A percentile compares a stretch with the other conserved stretches of the same genome.
Evolutionary conservation across 2,113 vertebrate genomes (phyloP).

Genomic region (Gavialis gangeticus): DNA sequence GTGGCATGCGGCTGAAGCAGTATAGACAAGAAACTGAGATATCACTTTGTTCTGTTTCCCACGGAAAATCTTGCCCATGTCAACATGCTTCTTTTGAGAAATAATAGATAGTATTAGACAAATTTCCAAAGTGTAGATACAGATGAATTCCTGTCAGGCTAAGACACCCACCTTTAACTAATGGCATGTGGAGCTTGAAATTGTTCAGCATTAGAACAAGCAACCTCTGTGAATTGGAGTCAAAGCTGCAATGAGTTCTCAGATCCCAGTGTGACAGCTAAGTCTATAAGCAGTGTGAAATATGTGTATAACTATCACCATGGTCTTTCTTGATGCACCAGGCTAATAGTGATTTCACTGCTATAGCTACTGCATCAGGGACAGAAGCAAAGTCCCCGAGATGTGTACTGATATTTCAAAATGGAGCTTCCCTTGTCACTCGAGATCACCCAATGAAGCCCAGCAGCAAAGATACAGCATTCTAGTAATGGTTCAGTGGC

Average conservation of each 20-base stretch:
- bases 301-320: neutral
- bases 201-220: neutral
- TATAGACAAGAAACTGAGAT: neutral
- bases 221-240: neutral
- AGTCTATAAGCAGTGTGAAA: constrained; percentile 5
- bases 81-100: neutral
- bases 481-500: too few species aligned
- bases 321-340: neutral
- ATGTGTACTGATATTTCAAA: constrained; percentile 9
- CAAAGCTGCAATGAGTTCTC: neutral
- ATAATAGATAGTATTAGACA: neutral
- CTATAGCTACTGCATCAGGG: neutral
- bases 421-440: neutral
- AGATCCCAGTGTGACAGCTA: neutral
- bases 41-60: neutral
- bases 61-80: neutral
- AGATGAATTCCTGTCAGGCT: neutral
- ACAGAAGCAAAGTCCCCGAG: neutral
- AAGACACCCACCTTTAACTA: neutral
- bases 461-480: too few species aligned
- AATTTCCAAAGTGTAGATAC: neutral
- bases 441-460: too few species aligned
- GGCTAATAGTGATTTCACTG: neutral
- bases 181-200: neutral
- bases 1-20: too few species aligned